Base-by-base conservation (phyloP, 2,797 vertebrate genomes). In the Anguilla megastoma region DNA sequence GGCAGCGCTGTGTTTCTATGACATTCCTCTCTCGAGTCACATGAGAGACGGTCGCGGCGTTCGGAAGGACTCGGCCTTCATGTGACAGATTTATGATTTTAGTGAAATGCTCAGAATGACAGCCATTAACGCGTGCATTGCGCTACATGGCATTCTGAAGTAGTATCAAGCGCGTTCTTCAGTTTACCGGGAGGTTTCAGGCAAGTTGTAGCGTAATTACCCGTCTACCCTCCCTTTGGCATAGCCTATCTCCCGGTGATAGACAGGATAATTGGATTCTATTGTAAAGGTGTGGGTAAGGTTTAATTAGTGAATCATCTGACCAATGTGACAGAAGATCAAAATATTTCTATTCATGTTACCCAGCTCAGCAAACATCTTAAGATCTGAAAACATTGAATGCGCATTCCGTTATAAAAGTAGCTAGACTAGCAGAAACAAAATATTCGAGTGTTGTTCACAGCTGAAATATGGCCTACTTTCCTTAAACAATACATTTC, bases 261-360 rank as follows among this genome's bases (percentile, higher is more conserved):
- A 60, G 85, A 56, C 63, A 36, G 84, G 48, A 45, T 85, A 88
- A 88, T 74, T 74, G 69, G 24, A 60, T 84, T 83, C 58, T 87
- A 50, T 66, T 69, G 16, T 36, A 83, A 88, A 56, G 66, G 27
- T 54, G 41, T 82, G 60, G 69, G 82, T 45, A 84, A 85, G 50
- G 18, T 45, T 56, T 36, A 84, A 27, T 71, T 50, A 56, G 30
- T 33, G 60, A 69, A 45, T 85, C 48, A 84, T 74, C 50, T 84
- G 82, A 45, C 66, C 30, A 54, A 9, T n/a, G 21, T 30, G 45
- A 84, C 56, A 10, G 24, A 21, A 18, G 82, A 85, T 54, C 9
- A 63, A n/a, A 45, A 69, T 30, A 69, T 48, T 21, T n/a, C 10
- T 2, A 24, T 45, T 52, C 48, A 24, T 48, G 8, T 27, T 87